phyloP scores from a whole-genome alignment of 2,113 vertebrate genomes.

The Atractosteus spatula region DNA sequence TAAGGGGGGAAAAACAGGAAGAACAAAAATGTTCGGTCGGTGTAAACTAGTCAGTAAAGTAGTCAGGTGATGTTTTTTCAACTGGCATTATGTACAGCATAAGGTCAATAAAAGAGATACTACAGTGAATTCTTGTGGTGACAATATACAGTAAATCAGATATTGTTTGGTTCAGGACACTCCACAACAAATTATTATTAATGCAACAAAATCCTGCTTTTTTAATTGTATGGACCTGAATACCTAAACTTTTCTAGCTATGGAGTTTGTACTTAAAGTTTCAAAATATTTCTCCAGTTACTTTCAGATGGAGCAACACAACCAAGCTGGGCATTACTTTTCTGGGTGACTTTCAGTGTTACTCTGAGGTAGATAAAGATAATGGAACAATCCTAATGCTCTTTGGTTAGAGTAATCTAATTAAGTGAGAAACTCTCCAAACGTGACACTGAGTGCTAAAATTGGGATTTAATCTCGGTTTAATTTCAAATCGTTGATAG shows the following conservation, averaged over 20 bases:
- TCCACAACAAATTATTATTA: too few relatives aligned
- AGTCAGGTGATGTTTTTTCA: too few relatives aligned
- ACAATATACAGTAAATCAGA: too few relatives aligned
- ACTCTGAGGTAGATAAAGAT: constrained; percentile 75
- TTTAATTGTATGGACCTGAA: too few relatives aligned
- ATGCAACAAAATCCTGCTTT: too few relatives aligned
- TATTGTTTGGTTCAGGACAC: too few relatives aligned
- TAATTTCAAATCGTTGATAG: constrained; percentile 86
- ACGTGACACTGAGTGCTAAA: constrained; percentile 44
- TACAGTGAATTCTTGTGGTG: too few relatives aligned
- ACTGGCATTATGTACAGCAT: too few relatives aligned
- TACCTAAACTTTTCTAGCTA: neutral
- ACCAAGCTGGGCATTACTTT: neutral
- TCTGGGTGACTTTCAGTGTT: constrained; percentile 40
- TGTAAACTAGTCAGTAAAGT: too few relatives aligned
- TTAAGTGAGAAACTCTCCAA: constrained; percentile 48
- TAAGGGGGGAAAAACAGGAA: too few relatives aligned
- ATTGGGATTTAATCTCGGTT: constrained; percentile 73
- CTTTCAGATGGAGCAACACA: constrained; percentile 10
- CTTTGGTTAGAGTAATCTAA: constrained; percentile 74
- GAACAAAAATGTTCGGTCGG: too few relatives aligned
- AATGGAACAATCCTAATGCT: constrained; percentile 77
- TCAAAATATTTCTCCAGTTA: constrained; percentile 10
- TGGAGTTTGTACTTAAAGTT: constrained; percentile 13
- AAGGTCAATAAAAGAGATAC: too few relatives aligned